Base-by-base conservation (phyloP, 2,888 invertebrate species). In the Dryobotodes eremita region DNA sequence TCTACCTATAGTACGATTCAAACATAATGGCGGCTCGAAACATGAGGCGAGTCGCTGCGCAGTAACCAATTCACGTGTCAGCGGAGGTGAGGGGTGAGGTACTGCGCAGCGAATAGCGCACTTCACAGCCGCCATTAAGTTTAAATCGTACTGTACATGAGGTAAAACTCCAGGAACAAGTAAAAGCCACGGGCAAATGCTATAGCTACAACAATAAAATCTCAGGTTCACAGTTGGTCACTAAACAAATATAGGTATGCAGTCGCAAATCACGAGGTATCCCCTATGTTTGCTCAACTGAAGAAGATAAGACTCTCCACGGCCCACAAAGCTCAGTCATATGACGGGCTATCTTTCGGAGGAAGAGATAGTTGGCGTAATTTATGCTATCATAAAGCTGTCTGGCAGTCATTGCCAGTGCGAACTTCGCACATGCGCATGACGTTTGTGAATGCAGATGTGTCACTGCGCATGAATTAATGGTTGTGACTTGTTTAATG, bases 241-340 rank as follows among this genome's bases (percentile, higher is more conserved):
- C 23, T 23, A 10, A 50, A 73, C 26, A 79, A 73, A 79, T 71
- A 31, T 3, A 80, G 42, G 20, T 59, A 15, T 57, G 17, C 6
- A 50, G 42, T 36, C 11, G 73, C 42, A 23, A 61, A 71, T 85
- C 84, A 85, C 84, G 86, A 61, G 79, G 71, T 50, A 50, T 66
- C n/a, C 68, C 77, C 42, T 64, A 64, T 86, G 64, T 86, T 83
- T 82, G 64, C 66, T 36, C 50, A 48, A 17, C 26, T 23, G 31
- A 26, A 57, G 23, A n/a, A 55, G 75, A 84, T 82, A 86, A 77
- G 50, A 50, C 11, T 50, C 15, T 36, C 11, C 70, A 50, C 61
- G 66, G 48, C 26, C 61, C 53, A 61, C 64, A 64, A 85, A 84
- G 82, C 86, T 77, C 71, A 23, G 79, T 83, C 86, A 85, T 85